Evolutionary conservation across 1,140 invertebrate species (phyloP).

Genomic region (Ridgeia piscesae): DNA sequence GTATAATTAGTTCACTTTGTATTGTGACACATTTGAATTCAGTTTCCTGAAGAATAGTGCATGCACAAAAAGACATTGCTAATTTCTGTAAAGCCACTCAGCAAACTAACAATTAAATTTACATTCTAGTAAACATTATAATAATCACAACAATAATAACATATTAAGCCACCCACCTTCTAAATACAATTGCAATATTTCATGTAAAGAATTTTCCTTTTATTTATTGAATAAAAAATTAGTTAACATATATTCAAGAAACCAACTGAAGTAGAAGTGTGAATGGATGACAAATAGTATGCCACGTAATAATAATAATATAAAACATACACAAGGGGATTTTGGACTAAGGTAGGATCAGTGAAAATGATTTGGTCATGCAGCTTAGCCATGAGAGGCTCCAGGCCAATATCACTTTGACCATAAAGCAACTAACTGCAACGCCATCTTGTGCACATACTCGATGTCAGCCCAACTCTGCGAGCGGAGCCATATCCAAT

Average conservation of each 20-base stretch:
- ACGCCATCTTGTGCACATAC: not conserved
- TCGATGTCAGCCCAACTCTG: constrained; percentile 2
- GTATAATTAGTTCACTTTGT: too few species aligned
- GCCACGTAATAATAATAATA: too few species aligned
- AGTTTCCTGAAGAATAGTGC: too few species aligned
- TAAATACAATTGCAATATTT: too few species aligned
- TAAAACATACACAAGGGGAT: not conserved
- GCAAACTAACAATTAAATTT: not conserved
- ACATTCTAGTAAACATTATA: not conserved
- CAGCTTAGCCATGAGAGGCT: too few species aligned
- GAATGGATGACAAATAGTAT: too few species aligned
- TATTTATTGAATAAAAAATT: too few species aligned
- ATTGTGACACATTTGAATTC: too few species aligned
- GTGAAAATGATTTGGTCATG: not conserved
- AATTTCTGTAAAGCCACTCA: not conserved
- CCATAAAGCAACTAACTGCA: not conserved
- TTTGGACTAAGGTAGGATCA: not conserved
- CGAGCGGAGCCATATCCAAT: not conserved
- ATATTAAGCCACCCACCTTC: too few species aligned
- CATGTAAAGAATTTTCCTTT: too few species aligned
- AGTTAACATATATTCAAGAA: not conserved
- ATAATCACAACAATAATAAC: not conserved
- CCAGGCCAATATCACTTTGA: too few species aligned
- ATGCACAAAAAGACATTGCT: not conserved
- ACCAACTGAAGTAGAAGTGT: too few species aligned